phyloP scores from a whole-genome alignment of 2,113 vertebrate genomes.

The zebrafish (Danio rerio) region GRCz12tu NC_133196.1:49186001-49186500 shows the following conservation, averaged over 20 bases:
- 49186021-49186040: constrained; percentile 23
- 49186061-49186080: constrained; percentile 55
- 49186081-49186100: constrained; percentile 66
- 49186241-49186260: neutral
- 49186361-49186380: too few relatives aligned
- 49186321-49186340: neutral
- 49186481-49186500: too few relatives aligned
- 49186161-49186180: constrained; percentile 52
- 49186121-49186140: constrained; percentile 41
- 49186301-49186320: neutral
- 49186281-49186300: neutral
- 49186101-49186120: constrained; percentile 60
- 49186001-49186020: constrained; percentile 6
- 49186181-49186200: constrained; percentile 59
- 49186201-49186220: constrained; percentile 40
- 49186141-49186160: constrained; percentile 33
- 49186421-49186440: too few relatives aligned
- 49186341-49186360: neutral
- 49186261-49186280: neutral
- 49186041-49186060: constrained; percentile 23
- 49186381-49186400: too few relatives aligned
- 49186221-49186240: constrained; percentile 18
- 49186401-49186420: too few relatives aligned
- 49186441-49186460: too few relatives aligned
- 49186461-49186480: too few relatives aligned